Conservation (phyloP, 2,888 invertebrate species). For the Falcaria lacertinaria region DNA sequence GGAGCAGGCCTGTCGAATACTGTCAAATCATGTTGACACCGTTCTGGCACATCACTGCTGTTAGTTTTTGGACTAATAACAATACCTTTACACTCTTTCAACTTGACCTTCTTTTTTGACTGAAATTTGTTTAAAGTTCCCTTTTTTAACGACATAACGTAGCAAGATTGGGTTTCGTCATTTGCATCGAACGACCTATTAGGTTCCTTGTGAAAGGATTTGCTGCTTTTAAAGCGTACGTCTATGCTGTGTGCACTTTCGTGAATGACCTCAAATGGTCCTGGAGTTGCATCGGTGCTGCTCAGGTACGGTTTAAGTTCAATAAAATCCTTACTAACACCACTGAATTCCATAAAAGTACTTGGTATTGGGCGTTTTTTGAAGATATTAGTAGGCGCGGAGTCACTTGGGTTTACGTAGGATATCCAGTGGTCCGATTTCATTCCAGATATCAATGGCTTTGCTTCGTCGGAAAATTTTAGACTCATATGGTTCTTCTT, state of each 20-base stretch:
- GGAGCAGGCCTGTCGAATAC: conserved; percentile 40
- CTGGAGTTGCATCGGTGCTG: conserved; percentile 44
- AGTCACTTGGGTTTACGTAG: conserved; percentile 11
- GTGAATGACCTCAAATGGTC: conserved; percentile 26
- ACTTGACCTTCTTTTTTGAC: conserved; percentile 25
- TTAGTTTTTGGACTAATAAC: conserved; percentile 9
- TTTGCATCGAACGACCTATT: conserved; percentile 17
- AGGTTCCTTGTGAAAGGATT: conserved; percentile 20
- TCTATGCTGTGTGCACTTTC: conserved; percentile 34
- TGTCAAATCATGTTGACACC: conserved; percentile 24
- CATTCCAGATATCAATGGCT: conserved; percentile 7
- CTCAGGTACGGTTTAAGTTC: conserved; percentile 40
- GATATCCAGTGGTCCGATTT: conserved; percentile 26
- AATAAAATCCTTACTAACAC: conserved; percentile 14
- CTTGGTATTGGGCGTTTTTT: conserved; percentile 7
- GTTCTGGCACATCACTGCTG: conserved; percentile 8
- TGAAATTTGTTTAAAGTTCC: conserved; percentile 22
- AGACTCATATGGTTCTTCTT: conserved; percentile 32
- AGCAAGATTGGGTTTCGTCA: conserved; percentile 42
- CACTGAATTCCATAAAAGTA: conserved; percentile 8
- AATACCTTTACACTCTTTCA: conserved; percentile 21
- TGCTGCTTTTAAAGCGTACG: conserved; percentile 30
- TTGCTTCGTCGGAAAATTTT: conserved; percentile 32
- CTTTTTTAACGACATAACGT: conserved; percentile 45
- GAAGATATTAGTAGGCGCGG: conserved; percentile 23